Conservation (phyloP, 1,140 invertebrate species). For the Xylocopa sonorina region DNA sequence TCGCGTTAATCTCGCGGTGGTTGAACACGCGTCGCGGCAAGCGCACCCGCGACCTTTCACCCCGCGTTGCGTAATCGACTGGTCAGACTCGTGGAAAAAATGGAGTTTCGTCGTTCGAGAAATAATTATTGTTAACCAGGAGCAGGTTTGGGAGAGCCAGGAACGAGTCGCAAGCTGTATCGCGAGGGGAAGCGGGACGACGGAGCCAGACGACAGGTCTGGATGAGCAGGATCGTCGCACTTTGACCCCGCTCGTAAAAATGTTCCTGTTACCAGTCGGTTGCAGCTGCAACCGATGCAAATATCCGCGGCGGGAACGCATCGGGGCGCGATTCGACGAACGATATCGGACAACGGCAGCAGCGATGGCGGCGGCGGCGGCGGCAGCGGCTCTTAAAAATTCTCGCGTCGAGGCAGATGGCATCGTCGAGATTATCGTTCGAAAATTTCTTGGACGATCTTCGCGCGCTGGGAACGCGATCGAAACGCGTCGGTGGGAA, state of each 20-base stretch:
- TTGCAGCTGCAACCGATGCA: constrained; percentile 71
- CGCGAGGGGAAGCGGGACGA: not conserved
- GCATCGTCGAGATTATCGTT: not conserved
- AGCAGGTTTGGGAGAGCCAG: no score
- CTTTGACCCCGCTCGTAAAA: constrained; percentile 73
- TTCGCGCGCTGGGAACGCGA: not conserved
- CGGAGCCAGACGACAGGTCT: not conserved
- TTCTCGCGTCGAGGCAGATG: constrained; percentile 10
- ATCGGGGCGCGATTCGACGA: constrained; percentile 30
- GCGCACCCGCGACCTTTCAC: constrained; percentile 15
- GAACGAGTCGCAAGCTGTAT: no score
- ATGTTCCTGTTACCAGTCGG: constrained; percentile 68
- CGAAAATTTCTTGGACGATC: not conserved
- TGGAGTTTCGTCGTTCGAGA: no score
- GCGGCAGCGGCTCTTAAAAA: not conserved
- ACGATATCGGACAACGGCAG: constrained; percentile 7
- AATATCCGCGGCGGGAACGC: constrained; percentile 51
- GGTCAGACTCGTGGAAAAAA: no score
- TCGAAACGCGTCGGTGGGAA: not conserved
- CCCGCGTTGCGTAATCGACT: not conserved
- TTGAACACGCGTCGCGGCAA: not conserved
- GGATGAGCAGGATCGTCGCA: constrained; percentile 28
- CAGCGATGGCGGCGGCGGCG: not conserved
- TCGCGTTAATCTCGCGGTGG: constrained; percentile 7
- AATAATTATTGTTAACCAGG: no score